A percentile compares a stretch with the other conserved stretches of the same genome.
phyloP scores from a whole-genome alignment of 2,797 vertebrate species.

The Arctocebus calabarensis region DNA sequence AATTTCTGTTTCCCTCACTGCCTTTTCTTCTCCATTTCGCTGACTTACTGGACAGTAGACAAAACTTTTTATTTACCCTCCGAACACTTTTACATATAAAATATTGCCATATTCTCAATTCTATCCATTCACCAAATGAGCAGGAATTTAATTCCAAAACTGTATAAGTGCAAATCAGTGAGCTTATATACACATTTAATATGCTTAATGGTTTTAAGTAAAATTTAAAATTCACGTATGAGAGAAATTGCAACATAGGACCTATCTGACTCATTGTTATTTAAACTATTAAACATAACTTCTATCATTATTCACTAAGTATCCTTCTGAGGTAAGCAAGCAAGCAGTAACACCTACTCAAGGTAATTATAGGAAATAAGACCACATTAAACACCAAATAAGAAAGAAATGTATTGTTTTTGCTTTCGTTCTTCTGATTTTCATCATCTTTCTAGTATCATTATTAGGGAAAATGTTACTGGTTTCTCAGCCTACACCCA shows the following conservation, averaged over 20 bases:
- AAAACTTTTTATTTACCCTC: slow-evolving; percentile 15
- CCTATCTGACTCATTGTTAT: slow-evolving; percentile 59
- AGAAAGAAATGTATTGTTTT: not conserved
- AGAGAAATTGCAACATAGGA: slow-evolving; percentile 33
- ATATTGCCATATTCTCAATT: not conserved
- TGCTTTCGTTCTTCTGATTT: not conserved
- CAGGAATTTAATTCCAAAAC: slow-evolving; percentile 31
- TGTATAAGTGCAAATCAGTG: not conserved
- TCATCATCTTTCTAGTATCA: not conserved
- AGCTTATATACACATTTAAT: slow-evolving; percentile 7
- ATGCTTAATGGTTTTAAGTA: not conserved
- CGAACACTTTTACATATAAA: slow-evolving; percentile 18
- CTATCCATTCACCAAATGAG: not conserved
- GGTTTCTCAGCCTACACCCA: not conserved
- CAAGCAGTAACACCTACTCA: slow-evolving; percentile 30
- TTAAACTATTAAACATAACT: slow-evolving; percentile 66
- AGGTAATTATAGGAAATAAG: slow-evolving; percentile 39
- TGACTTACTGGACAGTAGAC: not conserved
- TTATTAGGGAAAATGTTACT: not conserved
- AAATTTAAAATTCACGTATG: slow-evolving; percentile 62
- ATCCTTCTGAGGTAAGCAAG: slow-evolving; percentile 48
- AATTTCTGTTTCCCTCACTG: not conserved
- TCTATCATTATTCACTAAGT: slow-evolving; percentile 57
- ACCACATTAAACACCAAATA: slow-evolving; percentile 12
- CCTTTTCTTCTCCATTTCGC: slow-evolving; percentile 29